Base-by-base conservation (phyloP, 1,140 invertebrate species). In the Apis cerana region DNA sequence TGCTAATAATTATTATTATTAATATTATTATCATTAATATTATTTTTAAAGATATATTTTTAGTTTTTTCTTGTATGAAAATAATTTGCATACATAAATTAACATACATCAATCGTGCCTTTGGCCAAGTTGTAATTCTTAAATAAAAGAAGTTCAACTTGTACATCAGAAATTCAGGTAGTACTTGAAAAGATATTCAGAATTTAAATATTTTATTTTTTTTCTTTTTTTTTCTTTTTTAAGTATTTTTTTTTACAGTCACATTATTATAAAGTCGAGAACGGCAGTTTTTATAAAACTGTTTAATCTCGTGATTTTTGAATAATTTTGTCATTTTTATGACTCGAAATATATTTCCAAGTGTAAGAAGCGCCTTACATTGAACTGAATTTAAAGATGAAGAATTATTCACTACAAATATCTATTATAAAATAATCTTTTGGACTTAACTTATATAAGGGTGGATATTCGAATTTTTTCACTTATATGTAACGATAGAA, bases 71-170 rank as follows among this genome's bases (percentile, higher is more conserved):
- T 52, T 80, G 19, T 87, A 89, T 69, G 79, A 84, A 74, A 85
- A 86, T 90, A 86, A 82, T 84, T 85, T 85, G 79, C 87, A 82
- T 76, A 33, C 33, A 85, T 88, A 85, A 85, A 89, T 91, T 90
- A 90, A 76, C 71, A 89, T 89, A 91, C 84, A 89, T 92, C 89
- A 87, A 89, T 89, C 88, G 90, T 91, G 90, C 90, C 92, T 92
- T 92, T 87, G 85, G 90, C 91, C 90, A 89, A 91, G 83, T 91
- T 83, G 87, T 90, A 75, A 80, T 84, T 89, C 88, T 84, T 77
- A n/a, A 85, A 23, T 65, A 1, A n/a, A 48, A 70, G 69, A 80
- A 84, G 81, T 83, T 89, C 84, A 81, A 89, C 82, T 89, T 89
- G 85, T 80, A 84, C 69, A 77, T 85, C 43, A 54, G 61, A 85